phyloP scores from a whole-genome alignment of 2,797 vertebrate genomes.

The Falco berigora region DNA sequence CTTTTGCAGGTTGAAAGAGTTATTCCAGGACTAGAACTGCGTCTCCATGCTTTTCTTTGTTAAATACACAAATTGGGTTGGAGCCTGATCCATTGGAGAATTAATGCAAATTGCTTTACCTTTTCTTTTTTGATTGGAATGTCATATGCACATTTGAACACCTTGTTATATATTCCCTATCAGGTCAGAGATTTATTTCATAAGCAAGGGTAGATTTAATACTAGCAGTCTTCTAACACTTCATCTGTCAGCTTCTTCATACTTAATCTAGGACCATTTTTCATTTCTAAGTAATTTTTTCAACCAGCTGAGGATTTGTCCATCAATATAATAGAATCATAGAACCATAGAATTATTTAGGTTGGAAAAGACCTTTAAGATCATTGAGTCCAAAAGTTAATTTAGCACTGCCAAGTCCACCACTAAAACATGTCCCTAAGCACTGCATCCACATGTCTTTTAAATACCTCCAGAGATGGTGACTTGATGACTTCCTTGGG shows the following conservation, averaged over 20 bases:
- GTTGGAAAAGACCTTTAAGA: too few species aligned
- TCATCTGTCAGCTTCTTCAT: not conserved
- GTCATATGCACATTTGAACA: not conserved
- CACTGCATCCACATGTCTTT: too few species aligned
- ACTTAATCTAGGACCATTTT: not conserved
- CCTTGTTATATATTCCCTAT: not conserved
- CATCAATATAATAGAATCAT: not conserved
- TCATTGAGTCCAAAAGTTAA: too few species aligned
- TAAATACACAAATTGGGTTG: not conserved
- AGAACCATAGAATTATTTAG: too few species aligned
- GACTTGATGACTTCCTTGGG: too few species aligned
- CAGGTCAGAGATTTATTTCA: not conserved
- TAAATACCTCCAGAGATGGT: too few species aligned
- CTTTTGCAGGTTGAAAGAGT: not conserved
- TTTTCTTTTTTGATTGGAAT: not conserved
- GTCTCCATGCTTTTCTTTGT: not conserved
- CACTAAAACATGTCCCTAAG: too few species aligned
- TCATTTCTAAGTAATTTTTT: not conserved
- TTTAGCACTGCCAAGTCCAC: too few species aligned
- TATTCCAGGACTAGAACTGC: not conserved
- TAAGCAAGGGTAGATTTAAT: not conserved
- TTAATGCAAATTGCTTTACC: not conserved
- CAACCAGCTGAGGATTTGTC: not conserved
- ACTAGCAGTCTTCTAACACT: not conserved
- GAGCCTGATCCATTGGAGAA: not conserved